phyloP scores from a whole-genome alignment of 2,888 invertebrate species.

The Cryptocephalus moraei region DNA sequence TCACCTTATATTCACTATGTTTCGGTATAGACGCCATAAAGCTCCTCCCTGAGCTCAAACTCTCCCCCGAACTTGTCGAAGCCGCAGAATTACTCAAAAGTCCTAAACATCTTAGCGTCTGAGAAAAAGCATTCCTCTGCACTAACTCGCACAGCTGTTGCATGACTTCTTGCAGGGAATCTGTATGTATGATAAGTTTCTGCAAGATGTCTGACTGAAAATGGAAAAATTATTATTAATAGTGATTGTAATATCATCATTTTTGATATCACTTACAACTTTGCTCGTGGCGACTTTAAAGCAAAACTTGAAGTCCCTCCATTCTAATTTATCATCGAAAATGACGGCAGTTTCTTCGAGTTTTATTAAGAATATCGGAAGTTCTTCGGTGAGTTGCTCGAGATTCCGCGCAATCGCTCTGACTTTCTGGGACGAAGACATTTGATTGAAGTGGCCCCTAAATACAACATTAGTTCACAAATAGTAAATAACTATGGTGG shows the following conservation, averaged over 20 bases:
- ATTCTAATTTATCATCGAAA: conserved; percentile 51
- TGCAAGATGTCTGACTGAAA: conserved; percentile 43
- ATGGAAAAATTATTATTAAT: background rate
- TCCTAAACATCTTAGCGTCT: conserved; percentile 46
- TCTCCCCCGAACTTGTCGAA: conserved; percentile 12
- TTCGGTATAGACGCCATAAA: conserved; percentile 21
- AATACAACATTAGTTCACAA: conserved; percentile 6
- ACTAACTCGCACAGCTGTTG: conserved; percentile 48
- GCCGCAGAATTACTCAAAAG: conserved; percentile 34
- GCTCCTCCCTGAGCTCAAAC: conserved; percentile 14
- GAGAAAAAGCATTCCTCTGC: conserved; percentile 51
- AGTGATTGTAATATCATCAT: background rate
- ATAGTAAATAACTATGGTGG: no score
- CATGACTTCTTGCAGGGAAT: conserved; percentile 41
- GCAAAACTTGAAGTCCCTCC: conserved; percentile 53
- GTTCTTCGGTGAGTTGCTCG: conserved; percentile 52
- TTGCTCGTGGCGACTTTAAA: conserved; percentile 54
- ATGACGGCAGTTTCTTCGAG: conserved; percentile 52
- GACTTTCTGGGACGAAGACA: conserved; percentile 49
- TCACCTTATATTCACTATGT: conserved; percentile 23
- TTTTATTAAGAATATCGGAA: conserved; percentile 49
- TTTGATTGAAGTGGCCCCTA: conserved; percentile 51
- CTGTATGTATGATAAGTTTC: conserved; percentile 41
- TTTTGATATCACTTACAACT: conserved; percentile 44
- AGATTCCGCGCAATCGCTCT: conserved; percentile 51